Evolutionary conservation across 23 tunicate species (phyloP).

Genomic region (Ciona savignyi): DNA sequence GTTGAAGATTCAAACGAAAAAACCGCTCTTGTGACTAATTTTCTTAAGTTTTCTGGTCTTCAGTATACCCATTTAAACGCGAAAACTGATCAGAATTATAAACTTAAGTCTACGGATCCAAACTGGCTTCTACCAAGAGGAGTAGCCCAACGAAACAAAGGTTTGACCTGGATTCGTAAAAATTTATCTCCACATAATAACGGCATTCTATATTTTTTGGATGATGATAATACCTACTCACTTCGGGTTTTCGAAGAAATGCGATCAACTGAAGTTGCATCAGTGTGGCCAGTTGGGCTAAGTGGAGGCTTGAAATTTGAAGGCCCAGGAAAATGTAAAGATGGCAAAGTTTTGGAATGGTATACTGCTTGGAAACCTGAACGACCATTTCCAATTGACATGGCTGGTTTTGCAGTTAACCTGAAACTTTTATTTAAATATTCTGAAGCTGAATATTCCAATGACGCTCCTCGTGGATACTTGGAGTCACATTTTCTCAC

Average conservation of each 20-base stretch:
- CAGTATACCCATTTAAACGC: slow-evolving; percentile 61
- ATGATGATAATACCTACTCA: slow-evolving; percentile 94
- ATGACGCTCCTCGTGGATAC: slow-evolving; percentile 72
- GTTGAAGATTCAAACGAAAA: slow-evolving; percentile 82
- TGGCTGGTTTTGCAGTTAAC: slow-evolving; percentile 96
- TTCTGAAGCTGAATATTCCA: slow-evolving; percentile 45
- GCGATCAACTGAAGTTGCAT: slow-evolving; percentile 42
- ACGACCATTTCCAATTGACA: slow-evolving; percentile 93
- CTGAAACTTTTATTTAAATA: slow-evolving; percentile 46
- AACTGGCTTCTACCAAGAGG: slow-evolving; percentile 94
- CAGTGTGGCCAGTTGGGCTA: slow-evolving; percentile 95
- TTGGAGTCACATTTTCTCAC: slow-evolving; percentile 81
- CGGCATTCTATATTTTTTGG: slow-evolving; percentile 77
- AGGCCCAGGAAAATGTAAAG: slow-evolving; percentile 66
- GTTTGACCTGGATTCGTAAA: slow-evolving; percentile 52
- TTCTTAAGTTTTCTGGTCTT: slow-evolving; percentile 51
- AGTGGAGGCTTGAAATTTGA: slow-evolving; percentile 89
- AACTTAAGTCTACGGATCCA: slow-evolving; percentile 73
- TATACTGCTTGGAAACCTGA: slow-evolving; percentile 95
- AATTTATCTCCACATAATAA: slow-evolving; percentile 25
- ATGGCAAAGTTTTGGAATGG: slow-evolving; percentile 68
- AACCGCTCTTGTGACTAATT: slow-evolving; percentile 48
- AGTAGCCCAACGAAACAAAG: slow-evolving; percentile 83
- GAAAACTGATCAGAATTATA: slow-evolving; percentile 52
- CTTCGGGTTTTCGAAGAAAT: slow-evolving; percentile 78